A percentile compares a stretch with the other conserved stretches of the same genome.
phyloP scores from a whole-genome alignment of 2,113 vertebrate genomes.

The Alces alces region DNA sequence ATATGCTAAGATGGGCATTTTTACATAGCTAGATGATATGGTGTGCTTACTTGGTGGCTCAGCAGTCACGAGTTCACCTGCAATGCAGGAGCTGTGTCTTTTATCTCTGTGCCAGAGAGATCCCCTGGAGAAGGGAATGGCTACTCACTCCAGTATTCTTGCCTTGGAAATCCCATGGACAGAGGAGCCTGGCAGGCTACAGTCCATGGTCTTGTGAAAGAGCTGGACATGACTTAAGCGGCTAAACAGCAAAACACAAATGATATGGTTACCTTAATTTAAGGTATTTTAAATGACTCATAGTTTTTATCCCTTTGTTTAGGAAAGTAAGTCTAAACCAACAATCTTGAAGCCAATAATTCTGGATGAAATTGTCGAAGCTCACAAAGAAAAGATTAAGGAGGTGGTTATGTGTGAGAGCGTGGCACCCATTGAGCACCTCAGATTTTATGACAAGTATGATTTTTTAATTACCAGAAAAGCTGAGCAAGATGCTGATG shows the following conservation, averaged over 20 bases:
- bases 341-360: constrained; percentile 83
- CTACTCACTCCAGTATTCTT: not conserved
- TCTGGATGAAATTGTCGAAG: constrained; percentile 82
- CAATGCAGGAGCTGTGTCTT: not conserved
- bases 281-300: not conserved
- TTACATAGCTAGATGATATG: not conserved
- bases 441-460: constrained; percentile 87
- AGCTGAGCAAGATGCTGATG: constrained; percentile 83
- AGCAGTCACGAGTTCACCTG: not conserved
- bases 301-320: constrained; percentile 62
- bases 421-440: constrained; percentile 78
- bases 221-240: not conserved
- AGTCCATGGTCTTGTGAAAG: not conserved
- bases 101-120: not conserved
- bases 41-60: not conserved
- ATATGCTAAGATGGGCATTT: not conserved
- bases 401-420: constrained; percentile 82
- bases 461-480: constrained; percentile 82
- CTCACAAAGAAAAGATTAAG: constrained; percentile 80
- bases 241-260: not conserved
- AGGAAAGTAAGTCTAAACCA: constrained; percentile 68
- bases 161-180: not conserved
- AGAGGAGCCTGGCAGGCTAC: not conserved
- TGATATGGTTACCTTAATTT: not conserved
- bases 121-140: not conserved